A percentile compares a stretch with the other conserved stretches of the same genome.
Evolutionary conservation across 2,113 vertebrate species (phyloP).

Genomic region (Scortum barcoo): DNA sequence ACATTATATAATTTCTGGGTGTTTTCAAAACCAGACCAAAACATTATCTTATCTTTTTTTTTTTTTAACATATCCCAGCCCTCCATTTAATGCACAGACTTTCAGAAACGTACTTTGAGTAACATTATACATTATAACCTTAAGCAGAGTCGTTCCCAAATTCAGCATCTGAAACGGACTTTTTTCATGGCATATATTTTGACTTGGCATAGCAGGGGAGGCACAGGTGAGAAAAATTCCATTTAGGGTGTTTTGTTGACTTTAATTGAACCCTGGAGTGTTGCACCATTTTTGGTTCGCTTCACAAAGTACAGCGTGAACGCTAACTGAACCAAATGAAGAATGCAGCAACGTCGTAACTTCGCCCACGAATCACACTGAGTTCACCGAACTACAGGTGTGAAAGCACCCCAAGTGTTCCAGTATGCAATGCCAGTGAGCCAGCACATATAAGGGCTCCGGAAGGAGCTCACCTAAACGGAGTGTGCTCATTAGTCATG

Average conservation of each 20-base stretch:
- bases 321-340: too few species aligned
- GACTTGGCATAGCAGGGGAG: neutral
- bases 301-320: too few species aligned
- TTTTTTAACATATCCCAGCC: too few species aligned
- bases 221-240: neutral
- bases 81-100: neutral
- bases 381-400: too few species aligned
- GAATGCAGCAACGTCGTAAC: too few species aligned
- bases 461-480: neutral
- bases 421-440: neutral
- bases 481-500: neutral
- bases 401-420: neutral
- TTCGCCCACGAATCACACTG: too few species aligned
- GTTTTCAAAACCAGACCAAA: neutral
- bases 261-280: too few species aligned
- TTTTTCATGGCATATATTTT: neutral
- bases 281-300: too few species aligned
- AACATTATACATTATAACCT: neutral
- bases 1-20: neutral
- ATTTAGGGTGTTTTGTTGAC: neutral
- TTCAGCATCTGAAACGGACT: conserved; percentile 2
- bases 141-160: neutral
- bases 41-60: too few species aligned
- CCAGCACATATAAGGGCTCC: neutral
- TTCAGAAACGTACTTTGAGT: neutral